These are phyloP conservation scores for Poecilia latipinna DNA, from an alignment of 2,113 vertebrate genomes.

Conservation along the genomic window DNA sequence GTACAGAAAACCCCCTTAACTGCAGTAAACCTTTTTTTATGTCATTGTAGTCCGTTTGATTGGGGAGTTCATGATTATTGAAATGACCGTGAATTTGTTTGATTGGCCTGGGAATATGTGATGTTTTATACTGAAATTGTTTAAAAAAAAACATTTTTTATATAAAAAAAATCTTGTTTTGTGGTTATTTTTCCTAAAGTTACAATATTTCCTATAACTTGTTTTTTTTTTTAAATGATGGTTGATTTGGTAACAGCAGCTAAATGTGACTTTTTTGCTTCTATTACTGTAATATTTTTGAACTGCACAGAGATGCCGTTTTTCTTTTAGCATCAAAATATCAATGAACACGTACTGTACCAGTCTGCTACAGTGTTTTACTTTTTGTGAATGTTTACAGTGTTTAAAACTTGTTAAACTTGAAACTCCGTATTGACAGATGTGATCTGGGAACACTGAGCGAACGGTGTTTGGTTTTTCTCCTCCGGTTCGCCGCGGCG, in stretches of 20 bases:
- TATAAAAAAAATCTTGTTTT: slow-evolving; percentile 72
- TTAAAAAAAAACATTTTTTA: slow-evolving; percentile 90
- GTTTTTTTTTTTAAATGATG: slow-evolving; percentile 41
- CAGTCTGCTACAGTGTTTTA: slow-evolving; percentile 36
- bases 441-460: slow-evolving; percentile 14
- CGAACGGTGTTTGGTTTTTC: neutral
- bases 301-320: slow-evolving; percentile 51
- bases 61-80: slow-evolving; percentile 76
- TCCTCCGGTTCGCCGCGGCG: slow-evolving; percentile 7
- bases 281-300: slow-evolving; percentile 53
- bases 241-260: slow-evolving; percentile 27
- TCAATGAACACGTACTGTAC: slow-evolving; percentile 19
- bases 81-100: slow-evolving; percentile 81
- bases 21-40: slow-evolving; percentile 80
- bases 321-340: slow-evolving; percentile 35
- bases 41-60: slow-evolving; percentile 86
- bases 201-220: slow-evolving; percentile 62
- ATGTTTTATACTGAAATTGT: slow-evolving; percentile 95
- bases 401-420: slow-evolving; percentile 23
- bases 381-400: slow-evolving; percentile 32
- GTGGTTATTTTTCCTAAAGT: slow-evolving; percentile 71
- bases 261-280: slow-evolving; percentile 48
- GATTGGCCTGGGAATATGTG: slow-evolving; percentile 86
- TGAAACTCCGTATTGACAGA: slow-evolving; percentile 12
- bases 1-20: slow-evolving; percentile 76